Base-by-base conservation (phyloP, 2,113 vertebrate genomes). In the Penelope pileata region DNA sequence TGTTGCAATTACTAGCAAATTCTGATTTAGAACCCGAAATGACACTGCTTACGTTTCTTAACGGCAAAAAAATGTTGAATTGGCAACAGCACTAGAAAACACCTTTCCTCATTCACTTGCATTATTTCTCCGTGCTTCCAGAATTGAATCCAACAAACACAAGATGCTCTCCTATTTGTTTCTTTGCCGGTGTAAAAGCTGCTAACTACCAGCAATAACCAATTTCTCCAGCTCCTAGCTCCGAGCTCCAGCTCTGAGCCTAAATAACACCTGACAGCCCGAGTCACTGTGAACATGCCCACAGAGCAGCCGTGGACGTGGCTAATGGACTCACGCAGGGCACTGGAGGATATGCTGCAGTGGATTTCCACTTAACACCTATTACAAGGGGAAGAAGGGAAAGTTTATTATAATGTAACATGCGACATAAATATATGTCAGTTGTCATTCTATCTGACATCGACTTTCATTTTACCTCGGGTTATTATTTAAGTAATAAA, bases 401-500 rank as follows among this genome's bases (percentile, higher is more conserved):
- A 97, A 96, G 80, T 94, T 96, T 95, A 93, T 94, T 93, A 88
- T 94, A 91, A 98, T 73, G 94, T 76, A 96, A 85, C 59, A 3
- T 82, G 91, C 19, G 16, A 86, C 94, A 97, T 91, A 96, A 97
- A 94, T 98, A 67, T 91, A 94, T 97, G 95, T 97, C 97, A 95
- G 96, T 88, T 97, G 94, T 96, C 97, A 97, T 97, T 95, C 86
- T 11, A 19, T 68, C 79, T 96, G 94, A 94, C 95, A 96, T 97
- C 94, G 91, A 83, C 76, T 95, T 83, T 88, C 96, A 90, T 97
- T 97, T 95, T 95, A 95, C 96, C 95, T 96, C 95, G 2, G 96
- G 98, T 96, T 97, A 96, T 96, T 96, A 98, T 96, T 98, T 97
- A 97, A 97, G 96, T 96, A 98, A 97, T 97, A 97, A 98, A 98